These are phyloP conservation scores for Monopis laevigella DNA, from an alignment of 2,888 invertebrate species.

Conservation along the genomic window DNA sequence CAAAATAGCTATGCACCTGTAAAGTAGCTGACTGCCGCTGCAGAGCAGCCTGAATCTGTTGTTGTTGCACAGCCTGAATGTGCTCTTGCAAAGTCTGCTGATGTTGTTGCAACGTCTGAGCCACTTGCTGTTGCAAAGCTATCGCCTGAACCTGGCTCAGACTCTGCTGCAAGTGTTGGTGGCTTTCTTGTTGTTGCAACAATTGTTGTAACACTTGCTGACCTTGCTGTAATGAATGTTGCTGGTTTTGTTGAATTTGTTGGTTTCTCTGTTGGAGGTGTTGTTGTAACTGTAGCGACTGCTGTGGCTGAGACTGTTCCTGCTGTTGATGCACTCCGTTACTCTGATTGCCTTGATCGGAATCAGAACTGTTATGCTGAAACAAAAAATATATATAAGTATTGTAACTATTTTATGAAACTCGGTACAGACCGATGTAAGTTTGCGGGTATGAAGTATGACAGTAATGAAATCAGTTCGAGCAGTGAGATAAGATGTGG, in stretches of 20 bases:
- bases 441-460: too few species aligned
- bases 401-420: too few species aligned
- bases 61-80: slow-evolving; percentile 55
- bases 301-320: slow-evolving; percentile 36
- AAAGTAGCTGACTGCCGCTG: slow-evolving; percentile 55
- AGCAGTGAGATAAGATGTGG: too few species aligned
- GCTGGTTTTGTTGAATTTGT: slow-evolving; percentile 30
- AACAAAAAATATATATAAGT: too few species aligned
- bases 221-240: slow-evolving; percentile 34
- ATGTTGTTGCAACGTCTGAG: slow-evolving; percentile 44
- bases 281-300: slow-evolving; percentile 23
- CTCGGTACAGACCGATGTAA: too few species aligned
- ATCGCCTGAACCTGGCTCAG: slow-evolving; percentile 57
- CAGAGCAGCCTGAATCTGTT: slow-evolving; percentile 57
- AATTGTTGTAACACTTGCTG: slow-evolving; percentile 41
- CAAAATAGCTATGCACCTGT: too few species aligned
- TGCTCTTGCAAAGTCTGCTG: slow-evolving; percentile 56
- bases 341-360: slow-evolving; percentile 52
- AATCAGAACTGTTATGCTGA: slow-evolving; percentile 61
- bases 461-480: too few species aligned
- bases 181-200: slow-evolving; percentile 45
- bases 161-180: too few species aligned
- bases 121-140: slow-evolving; percentile 54
- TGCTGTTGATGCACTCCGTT: slow-evolving; percentile 49
- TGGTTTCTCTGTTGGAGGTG: slow-evolving; percentile 35